These are phyloP conservation scores for Aplodontia rufa DNA, from an alignment of 2,113 vertebrate species.

Conservation along the genomic window DNA sequence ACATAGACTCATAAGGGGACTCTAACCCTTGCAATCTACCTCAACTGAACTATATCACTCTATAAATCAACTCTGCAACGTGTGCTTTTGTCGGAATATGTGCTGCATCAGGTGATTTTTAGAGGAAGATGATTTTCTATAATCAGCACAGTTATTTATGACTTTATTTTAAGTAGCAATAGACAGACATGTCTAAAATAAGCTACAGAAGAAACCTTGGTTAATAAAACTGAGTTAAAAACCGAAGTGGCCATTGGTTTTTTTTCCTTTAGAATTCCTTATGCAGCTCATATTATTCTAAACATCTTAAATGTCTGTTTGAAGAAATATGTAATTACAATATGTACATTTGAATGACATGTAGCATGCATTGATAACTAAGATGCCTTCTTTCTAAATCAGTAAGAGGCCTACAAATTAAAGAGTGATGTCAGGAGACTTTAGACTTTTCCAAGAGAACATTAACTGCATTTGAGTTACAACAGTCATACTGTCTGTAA, in stretches of 20 bases:
- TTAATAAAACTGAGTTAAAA: neutral
- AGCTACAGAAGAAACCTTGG: neutral
- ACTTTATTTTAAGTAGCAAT: constrained; percentile 34
- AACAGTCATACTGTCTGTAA: constrained; percentile 68
- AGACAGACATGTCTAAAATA: constrained; percentile 51
- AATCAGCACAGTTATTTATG: constrained; percentile 46
- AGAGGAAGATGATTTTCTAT: constrained; percentile 42
- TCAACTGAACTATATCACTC: neutral
- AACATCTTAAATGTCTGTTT: neutral
- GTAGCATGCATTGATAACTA: neutral
- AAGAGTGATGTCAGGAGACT: too few relatives aligned
- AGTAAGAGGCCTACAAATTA: too few relatives aligned
- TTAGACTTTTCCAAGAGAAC: constrained; percentile 75
- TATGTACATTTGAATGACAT: neutral
- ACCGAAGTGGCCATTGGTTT: neutral
- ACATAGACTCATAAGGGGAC: neutral
- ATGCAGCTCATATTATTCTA: neutral
- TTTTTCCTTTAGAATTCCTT: constrained; percentile 28
- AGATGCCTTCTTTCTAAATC: neutral
- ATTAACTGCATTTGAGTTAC: constrained; percentile 57
- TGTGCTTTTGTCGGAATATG: constrained; percentile 46
- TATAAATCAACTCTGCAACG: constrained; percentile 38
- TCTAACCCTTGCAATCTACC: neutral
- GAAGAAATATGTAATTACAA: neutral
- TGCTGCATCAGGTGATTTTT: constrained; percentile 39